Evolutionary conservation across 2,113 vertebrate genomes (phyloP).

Genomic region (Bostrychus sinensis): DNA sequence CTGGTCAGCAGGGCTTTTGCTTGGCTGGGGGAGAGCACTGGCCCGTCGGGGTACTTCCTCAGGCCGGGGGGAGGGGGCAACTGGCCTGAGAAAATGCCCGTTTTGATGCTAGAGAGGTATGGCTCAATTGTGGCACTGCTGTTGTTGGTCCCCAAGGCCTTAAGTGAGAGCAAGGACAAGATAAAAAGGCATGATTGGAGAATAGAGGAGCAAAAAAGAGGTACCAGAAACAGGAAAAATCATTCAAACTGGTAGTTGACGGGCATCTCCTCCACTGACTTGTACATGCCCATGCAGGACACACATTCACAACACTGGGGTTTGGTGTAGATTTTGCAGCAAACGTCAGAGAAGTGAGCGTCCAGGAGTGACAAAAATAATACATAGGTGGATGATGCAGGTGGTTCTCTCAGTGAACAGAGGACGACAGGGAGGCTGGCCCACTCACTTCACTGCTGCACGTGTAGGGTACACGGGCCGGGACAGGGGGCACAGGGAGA

Average conservation of each 20-base stretch:
- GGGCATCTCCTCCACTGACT: conserved; percentile 44
- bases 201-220: conserved; percentile 47
- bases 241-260: conserved; percentile 45
- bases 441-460: conserved; percentile 68
- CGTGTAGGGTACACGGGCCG: conserved; percentile 24
- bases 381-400: conserved; percentile 18
- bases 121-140: conserved; percentile 61
- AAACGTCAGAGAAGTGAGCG: conserved; percentile 32
- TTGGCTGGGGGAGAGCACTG: conserved; percentile 66
- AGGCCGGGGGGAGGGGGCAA: conserved; percentile 61
- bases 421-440: conserved; percentile 48
- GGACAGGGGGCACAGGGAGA: conserved; percentile 42
- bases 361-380: conserved; percentile 11
- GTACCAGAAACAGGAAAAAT: conserved; percentile 50
- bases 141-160: conserved; percentile 65
- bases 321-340: conserved; percentile 31
- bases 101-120: conserved; percentile 62
- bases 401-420: conserved; percentile 43
- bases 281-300: conserved; percentile 44
- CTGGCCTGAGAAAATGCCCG: conserved; percentile 68
- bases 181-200: conserved; percentile 27
- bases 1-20: conserved; percentile 77
- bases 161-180: conserved; percentile 59
- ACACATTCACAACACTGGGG: conserved; percentile 28
- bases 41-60: conserved; percentile 65